These are phyloP conservation scores for Fragum fragum DNA, from an alignment of 2,888 invertebrate species.

Conservation along the genomic window DNA sequence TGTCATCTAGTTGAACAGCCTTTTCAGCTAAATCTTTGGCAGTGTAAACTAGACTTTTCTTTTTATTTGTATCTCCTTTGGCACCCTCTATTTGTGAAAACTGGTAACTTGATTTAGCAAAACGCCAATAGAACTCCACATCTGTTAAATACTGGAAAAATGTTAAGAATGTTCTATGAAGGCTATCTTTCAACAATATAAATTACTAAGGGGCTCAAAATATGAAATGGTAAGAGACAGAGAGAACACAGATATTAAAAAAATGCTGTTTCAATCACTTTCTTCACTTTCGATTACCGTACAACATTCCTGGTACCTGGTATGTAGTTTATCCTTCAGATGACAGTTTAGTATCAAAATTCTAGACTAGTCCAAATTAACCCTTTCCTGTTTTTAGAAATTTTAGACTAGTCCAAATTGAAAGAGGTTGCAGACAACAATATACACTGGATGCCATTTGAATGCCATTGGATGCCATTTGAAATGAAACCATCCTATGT, in stretches of 20 bases:
- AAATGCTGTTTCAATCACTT: background rate
- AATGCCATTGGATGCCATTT: no score
- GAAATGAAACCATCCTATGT: no score
- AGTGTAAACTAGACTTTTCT: conserved; percentile 85
- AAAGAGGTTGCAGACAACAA: no score
- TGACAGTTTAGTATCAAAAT: no score
- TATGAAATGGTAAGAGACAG: background rate
- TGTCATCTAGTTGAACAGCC: conserved; percentile 88
- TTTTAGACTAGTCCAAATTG: no score
- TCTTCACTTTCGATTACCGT: no score
- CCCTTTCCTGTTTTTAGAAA: no score
- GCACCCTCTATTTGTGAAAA: conserved; percentile 82
- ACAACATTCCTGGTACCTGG: no score
- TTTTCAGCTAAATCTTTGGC: conserved; percentile 89
- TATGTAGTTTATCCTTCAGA: no score
- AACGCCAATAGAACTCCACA: conserved; percentile 87
- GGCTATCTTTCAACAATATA: background rate
- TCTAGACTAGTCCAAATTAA: no score
- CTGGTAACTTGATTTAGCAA: conserved; percentile 87
- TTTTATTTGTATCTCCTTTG: conserved; percentile 82
- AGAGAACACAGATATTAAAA: background rate
- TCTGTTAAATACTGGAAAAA: conserved; percentile 78
- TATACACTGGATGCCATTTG: no score
- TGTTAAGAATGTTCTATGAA: conserved; percentile 28
- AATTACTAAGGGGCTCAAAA: background rate